These are phyloP conservation scores for Patella depressa DNA, from an alignment of 2,888 invertebrate species.

Conservation along the genomic window DNA sequence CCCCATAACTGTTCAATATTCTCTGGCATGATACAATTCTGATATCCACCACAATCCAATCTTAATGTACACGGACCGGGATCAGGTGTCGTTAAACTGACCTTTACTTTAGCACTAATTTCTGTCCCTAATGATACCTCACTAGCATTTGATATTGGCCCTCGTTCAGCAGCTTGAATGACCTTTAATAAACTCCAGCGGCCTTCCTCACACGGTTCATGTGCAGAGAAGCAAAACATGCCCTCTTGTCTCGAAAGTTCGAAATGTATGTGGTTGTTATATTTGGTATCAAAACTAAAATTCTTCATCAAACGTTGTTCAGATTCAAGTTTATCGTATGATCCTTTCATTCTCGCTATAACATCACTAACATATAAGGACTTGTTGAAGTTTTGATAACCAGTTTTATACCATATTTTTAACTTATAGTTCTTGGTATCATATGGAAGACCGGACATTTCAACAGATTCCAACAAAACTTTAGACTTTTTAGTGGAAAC, in stretches of 20 bases:
- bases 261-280: constrained; percentile 39
- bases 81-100: constrained; percentile 39
- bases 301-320: constrained; percentile 35
- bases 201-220: constrained; percentile 37
- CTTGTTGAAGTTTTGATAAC: constrained; percentile 42
- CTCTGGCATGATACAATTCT: constrained; percentile 69
- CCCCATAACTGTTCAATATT: constrained; percentile 68
- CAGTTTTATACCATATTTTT: constrained; percentile 48
- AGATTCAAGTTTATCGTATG: constrained; percentile 30
- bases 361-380: constrained; percentile 40
- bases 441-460: constrained; percentile 46
- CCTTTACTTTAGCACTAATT: constrained; percentile 26
- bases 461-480: constrained; percentile 41
- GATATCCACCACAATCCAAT: constrained; percentile 67
- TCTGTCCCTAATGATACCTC: constrained; percentile 24
- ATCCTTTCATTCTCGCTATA: constrained; percentile 38
- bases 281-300: constrained; percentile 43
- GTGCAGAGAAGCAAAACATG: constrained; percentile 36
- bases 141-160: constrained; percentile 29
- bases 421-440: constrained; percentile 58
- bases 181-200: constrained; percentile 34
- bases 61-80: constrained; percentile 53
- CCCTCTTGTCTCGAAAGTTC: constrained; percentile 37
- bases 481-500: constrained; percentile 53
- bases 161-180: constrained; percentile 26